Percentiles rank a stretch among this genome's conserved stretches.
Conservation (phyloP, 2,113 vertebrate genomes). For the Ictidomys tridecemlineatus region DNA sequence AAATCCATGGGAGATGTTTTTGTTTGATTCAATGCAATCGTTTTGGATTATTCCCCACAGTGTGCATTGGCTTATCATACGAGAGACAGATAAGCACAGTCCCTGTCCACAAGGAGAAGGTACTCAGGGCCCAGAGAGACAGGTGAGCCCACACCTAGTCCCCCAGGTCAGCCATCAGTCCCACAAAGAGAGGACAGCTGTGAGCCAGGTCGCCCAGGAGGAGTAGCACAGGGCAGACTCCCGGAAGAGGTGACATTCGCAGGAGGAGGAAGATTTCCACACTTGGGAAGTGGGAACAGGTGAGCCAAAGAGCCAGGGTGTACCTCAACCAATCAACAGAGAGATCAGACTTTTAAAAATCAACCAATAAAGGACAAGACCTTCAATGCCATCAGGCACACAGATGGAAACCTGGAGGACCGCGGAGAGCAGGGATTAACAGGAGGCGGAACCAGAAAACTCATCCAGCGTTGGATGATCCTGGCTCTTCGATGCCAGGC, state of each 20-base stretch:
- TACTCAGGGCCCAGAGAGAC: neutral
- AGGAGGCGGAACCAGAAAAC: neutral
- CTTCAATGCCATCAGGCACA: neutral
- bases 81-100: neutral
- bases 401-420: neutral
- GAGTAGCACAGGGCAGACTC: neutral
- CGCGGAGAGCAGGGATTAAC: neutral
- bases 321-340: neutral
- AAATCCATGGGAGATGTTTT: neutral
- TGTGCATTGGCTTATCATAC: neutral
- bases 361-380: neutral
- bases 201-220: neutral
- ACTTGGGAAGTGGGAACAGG: neutral
- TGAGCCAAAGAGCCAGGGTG: neutral
- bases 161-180: neutral
- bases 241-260: neutral
- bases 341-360: neutral
- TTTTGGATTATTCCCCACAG: neutral
- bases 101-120: neutral
- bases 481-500: neutral
- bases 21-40: slow-evolving; percentile 5
- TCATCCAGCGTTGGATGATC: neutral
- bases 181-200: neutral
- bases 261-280: neutral
- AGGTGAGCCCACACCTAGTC: neutral